Base-by-base conservation (phyloP, 2,113 vertebrate species). In the pig (Sus scrofa) region DNA sequence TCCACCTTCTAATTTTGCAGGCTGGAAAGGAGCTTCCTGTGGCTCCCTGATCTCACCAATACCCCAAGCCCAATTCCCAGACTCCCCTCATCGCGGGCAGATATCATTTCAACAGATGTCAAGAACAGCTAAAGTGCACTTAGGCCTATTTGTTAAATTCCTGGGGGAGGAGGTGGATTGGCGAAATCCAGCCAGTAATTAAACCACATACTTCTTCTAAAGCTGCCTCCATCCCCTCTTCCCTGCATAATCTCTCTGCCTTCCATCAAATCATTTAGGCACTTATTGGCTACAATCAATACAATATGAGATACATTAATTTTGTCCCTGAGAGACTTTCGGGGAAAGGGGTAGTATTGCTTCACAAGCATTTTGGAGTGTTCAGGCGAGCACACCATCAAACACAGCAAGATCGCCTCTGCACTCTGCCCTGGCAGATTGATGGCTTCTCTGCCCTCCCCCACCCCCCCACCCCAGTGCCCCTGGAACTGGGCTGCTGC, bases 231-330 rank as follows among this genome's bases (percentile, higher is more conserved):
- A 70, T 97, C 96, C 93, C 92, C 87, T 96, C 96, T 96, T 63
- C 91, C 97, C 77, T 92, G 96, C 98, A 98, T 97, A 98, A 98
- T 98, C 98, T 97, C 98, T 95, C 98, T 97, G 97, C 95, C 98
- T 98, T 91, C 19, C 97, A 98, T 98, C 98, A 97, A 98, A 98
- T 98, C 98, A 98, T 98, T 97, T 96, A 98, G 97, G 98, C 98
- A 98, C 99, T 99, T 98, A 98, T 98, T 98, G 98, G 98, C 98
- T 98, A 97, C 98, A 98, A 99, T 99, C 98, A 98, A 99, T 99
- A 98, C 98, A 96, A 97, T 98, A 98, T 98, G 98, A 98, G 98
- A 97, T 96, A 95, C 99, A 99, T 98, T 99, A 97, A 98, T 99
- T 98, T 96, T 84, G 93, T 98, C 98, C 98, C 98, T 97, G 18